Percentiles rank a stretch among this genome's conserved stretches.
Evolutionary conservation across 1,140 invertebrate species (phyloP).

Genomic region (Drosophila ogumai): DNA sequence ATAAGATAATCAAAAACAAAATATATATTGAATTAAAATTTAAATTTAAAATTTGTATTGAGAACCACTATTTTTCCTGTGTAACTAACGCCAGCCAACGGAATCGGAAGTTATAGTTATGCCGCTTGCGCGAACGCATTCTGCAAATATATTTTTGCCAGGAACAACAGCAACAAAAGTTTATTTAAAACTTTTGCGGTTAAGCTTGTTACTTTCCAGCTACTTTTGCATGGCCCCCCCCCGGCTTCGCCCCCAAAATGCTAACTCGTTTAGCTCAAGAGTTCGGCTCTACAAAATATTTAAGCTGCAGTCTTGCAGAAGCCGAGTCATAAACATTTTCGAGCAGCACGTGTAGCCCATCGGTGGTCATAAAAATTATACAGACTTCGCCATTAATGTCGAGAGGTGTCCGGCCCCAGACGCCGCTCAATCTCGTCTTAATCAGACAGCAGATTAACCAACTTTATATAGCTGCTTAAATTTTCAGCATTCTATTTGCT

Average conservation of each 20-base stretch:
- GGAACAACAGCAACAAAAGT: constrained; percentile 65
- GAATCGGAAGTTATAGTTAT: constrained; percentile 82
- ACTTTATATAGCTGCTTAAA: constrained; percentile 77
- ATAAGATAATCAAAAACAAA: neutral
- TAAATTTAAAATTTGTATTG: neutral
- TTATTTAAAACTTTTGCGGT: constrained; percentile 81
- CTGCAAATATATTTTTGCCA: constrained; percentile 66
- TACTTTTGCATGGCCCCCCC: constrained; percentile 52
- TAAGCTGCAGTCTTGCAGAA: constrained; percentile 58
- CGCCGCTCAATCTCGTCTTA: constrained; percentile 54
- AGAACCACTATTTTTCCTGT: neutral
- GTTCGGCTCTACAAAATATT: constrained; percentile 62
- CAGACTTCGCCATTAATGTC: constrained; percentile 62
- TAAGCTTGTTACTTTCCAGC: constrained; percentile 80
- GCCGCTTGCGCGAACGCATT: constrained; percentile 69
- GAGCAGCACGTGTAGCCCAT: constrained; percentile 53
- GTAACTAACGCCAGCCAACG: constrained; percentile 32
- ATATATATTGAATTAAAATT: neutral
- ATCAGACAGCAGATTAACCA: constrained; percentile 74
- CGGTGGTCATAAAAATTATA: constrained; percentile 72
- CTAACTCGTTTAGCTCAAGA: constrained; percentile 58
- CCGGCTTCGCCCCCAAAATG: constrained; percentile 10
- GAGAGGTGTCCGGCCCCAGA: constrained; percentile 31
- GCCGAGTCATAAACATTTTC: constrained; percentile 54
- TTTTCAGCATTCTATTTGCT: constrained; percentile 62